A percentile compares a stretch with the other conserved stretches of the same genome.
These are phyloP conservation scores for Nephrocerus scutellatus DNA, from an alignment of 2,888 invertebrate species.

Conservation along the genomic window DNA sequence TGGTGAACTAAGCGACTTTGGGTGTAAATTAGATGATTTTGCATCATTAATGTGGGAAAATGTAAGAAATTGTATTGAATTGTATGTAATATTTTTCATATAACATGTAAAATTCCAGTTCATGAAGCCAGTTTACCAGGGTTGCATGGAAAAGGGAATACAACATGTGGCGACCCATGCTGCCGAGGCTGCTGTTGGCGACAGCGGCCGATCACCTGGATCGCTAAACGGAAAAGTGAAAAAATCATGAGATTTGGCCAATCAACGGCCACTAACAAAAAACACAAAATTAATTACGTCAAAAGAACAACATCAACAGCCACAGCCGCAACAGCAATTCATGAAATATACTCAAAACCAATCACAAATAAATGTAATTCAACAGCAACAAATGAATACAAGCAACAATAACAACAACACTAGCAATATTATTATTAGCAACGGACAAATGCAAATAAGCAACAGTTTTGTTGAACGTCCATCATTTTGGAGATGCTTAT, in stretches of 20 bases:
- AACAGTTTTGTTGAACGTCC: no score
- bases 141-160: conserved; percentile 73
- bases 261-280: conserved; percentile 27
- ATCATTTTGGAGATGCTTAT: no score
- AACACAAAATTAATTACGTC: conserved; percentile 27
- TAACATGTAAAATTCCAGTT: no score
- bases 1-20: conserved; percentile 84
- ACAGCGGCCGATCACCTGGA: conserved; percentile 43
- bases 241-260: conserved; percentile 49
- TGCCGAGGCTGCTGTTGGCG: conserved; percentile 60
- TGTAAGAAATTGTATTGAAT: no score
- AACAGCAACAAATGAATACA: conserved; percentile 16
- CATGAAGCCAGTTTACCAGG: conserved; percentile 76
- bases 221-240: conserved; percentile 46
- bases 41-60: conserved; percentile 88
- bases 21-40: conserved; percentile 77
- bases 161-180: conserved; percentile 74
- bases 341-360: conserved; percentile 18
- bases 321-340: conserved; percentile 18
- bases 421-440: conserved; percentile 4
- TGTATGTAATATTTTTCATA: no score
- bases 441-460: no score
- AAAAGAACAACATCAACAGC: conserved; percentile 27
- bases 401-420: conserved; percentile 20
- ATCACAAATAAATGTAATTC: conserved; percentile 1